Percentiles rank a stretch among this genome's conserved stretches.
These are phyloP conservation scores for Polia nebulosa DNA, from an alignment of 2,888 invertebrate species.

Conservation along the genomic window DNA sequence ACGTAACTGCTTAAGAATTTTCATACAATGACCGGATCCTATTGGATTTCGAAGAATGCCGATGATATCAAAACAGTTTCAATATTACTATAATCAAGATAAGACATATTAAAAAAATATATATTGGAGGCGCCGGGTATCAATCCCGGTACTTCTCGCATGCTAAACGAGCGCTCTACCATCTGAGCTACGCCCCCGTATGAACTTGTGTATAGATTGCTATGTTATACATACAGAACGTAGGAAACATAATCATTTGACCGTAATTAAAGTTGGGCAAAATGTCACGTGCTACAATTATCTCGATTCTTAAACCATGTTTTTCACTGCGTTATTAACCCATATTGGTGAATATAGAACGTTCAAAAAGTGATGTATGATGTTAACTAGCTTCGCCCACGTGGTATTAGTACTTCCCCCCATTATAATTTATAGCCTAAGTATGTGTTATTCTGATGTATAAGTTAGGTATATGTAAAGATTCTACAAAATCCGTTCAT, in stretches of 20 bases:
- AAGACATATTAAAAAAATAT: neutral
- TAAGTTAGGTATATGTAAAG: too few species aligned
- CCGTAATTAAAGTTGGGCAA: neutral
- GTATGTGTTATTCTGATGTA: too few species aligned
- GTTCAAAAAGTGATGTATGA: too few species aligned
- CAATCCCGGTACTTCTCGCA: conserved; percentile 91
- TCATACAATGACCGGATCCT: too few species aligned
- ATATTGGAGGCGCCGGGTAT: conserved; percentile 90
- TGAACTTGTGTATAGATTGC: neutral
- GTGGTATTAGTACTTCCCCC: too few species aligned
- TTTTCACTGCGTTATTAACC: neutral
- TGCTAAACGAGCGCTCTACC: conserved; percentile 92
- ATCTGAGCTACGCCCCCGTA: conserved; percentile 91
- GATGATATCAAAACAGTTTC: too few species aligned
- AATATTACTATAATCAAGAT: neutral
- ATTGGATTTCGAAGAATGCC: too few species aligned
- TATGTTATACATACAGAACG: neutral
- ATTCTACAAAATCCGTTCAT: too few species aligned
- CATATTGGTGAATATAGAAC: too few species aligned
- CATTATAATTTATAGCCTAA: too few species aligned
- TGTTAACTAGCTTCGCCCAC: too few species aligned
- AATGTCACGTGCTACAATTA: conserved; percentile 10
- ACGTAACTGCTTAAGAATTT: too few species aligned
- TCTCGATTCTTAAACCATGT: neutral
- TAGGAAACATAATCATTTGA: neutral